Evolutionary conservation across 1,140 invertebrate genomes (phyloP), one percentile per base, ranked within the genome.

Genomic region (Bombus consobrinus): DNA sequence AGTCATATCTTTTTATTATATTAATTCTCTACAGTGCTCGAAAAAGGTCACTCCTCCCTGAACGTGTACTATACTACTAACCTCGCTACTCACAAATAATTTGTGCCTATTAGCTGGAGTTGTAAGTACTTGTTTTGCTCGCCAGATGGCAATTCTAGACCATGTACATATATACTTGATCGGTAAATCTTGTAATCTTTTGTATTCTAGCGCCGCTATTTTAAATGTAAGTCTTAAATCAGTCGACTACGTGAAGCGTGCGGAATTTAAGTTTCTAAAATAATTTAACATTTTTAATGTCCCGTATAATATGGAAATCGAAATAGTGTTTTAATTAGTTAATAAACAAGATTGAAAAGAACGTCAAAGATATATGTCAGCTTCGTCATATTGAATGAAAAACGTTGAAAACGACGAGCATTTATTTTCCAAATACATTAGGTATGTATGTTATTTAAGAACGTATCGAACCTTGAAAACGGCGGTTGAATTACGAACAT

Each of bases 1-100:
- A 5, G 94, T 91, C 94, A 94, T 94, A 57, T 79, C 88, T 69
- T 25, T 32, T 18, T 66, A n/a, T 71, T 41, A 59, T 32, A 43
- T 34, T 47, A 34, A 5, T 32, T n/a, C 25, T 18, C 10, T 13
- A 5, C 37, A 9, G 22, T 1, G 22, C 1, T 5, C 0, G 10
- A 47, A 47, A 32, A 59, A 1, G 0, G 0, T 1, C 5, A 15
- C 77, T 10, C 34, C 2, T n/a, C 9, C 13, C 0, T 0, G 34
- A 18, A 18, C 47, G 75, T 73, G 64, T 72, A 80, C 18, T 18
- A 53, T 22, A 0, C 47, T 53, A 53, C 47, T 53, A 22, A 53
- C 1, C 6, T 1, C 1, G 1, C 71, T 74, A n/a, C 9, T 47
- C 28, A 22, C 39, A 22, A 32, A 43, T 25, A 22, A 43, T 62